Conservation (phyloP, 1,140 invertebrate genomes). For the Dufourea novaeangliae region DNA sequence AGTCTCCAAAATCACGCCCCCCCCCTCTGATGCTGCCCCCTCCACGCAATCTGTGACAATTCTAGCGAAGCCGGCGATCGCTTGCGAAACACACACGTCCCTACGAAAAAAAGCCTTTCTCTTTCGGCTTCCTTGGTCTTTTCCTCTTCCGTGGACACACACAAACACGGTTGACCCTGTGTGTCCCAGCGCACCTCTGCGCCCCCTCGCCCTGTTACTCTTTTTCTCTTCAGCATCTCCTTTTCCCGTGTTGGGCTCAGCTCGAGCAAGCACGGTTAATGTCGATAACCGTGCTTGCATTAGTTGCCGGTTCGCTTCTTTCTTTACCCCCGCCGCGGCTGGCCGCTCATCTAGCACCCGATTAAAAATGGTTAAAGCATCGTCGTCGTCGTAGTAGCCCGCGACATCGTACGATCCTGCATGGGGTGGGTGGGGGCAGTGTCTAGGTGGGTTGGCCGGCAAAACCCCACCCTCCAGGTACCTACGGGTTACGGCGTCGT, state of each 20-base stretch:
- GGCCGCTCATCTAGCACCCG: slow-evolving; percentile 40
- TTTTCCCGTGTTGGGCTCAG: slow-evolving; percentile 24
- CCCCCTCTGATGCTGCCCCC: too few species aligned
- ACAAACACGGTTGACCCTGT: neutral
- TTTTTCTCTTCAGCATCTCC: neutral
- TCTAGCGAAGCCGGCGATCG: slow-evolving; percentile 29
- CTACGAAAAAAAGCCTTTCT: slow-evolving; percentile 13
- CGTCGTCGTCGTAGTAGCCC: slow-evolving; percentile 26
- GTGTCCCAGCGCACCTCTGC: neutral
- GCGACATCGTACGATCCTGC: neutral
- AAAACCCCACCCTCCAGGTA: neutral
- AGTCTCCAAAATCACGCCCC: neutral
- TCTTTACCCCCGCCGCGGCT: slow-evolving; percentile 54
- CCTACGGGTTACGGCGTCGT: slow-evolving; percentile 44
- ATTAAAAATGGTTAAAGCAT: slow-evolving; percentile 62
- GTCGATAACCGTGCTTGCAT: slow-evolving; percentile 55
- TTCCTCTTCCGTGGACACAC: slow-evolving; percentile 47
- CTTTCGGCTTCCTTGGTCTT: slow-evolving; percentile 18
- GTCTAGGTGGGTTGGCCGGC: slow-evolving; percentile 12
- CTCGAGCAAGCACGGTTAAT: slow-evolving; percentile 41
- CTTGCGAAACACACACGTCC: slow-evolving; percentile 31
- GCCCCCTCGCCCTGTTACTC: too few species aligned
- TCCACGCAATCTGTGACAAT: slow-evolving; percentile 7
- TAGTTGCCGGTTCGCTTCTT: slow-evolving; percentile 64
- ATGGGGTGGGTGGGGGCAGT: neutral